These are phyloP conservation scores for Apis florea DNA, from an alignment of 1,140 invertebrate species.

Conservation along the genomic window DNA sequence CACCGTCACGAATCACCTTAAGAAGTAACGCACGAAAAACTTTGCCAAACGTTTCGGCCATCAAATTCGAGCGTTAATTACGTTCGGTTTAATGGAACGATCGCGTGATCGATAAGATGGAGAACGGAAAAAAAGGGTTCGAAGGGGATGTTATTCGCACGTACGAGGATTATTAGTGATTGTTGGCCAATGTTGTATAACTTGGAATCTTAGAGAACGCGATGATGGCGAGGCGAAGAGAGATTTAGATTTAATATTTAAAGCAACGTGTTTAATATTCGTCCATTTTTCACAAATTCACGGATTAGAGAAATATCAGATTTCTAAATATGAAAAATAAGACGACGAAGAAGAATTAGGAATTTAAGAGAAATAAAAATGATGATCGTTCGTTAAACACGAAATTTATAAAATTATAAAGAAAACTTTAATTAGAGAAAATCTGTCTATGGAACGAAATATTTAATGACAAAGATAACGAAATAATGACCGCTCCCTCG, in stretches of 20 bases:
- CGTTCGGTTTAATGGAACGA: conserved; percentile 37
- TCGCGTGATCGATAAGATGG: conserved; percentile 25
- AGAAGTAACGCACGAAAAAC: not conserved
- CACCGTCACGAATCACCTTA: not conserved
- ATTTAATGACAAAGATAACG: not conserved
- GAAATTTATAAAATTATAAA: too few relatives aligned
- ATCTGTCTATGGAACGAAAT: not conserved
- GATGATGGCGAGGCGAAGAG: too few relatives aligned
- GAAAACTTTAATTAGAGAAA: too few relatives aligned
- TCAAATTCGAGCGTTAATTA: conserved; percentile 17
- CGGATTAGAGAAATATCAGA: too few relatives aligned
- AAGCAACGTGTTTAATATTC: too few relatives aligned
- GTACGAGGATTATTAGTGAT: conserved; percentile 2
- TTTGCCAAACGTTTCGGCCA: not conserved
- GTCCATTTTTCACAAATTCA: too few relatives aligned
- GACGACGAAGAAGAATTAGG: too few relatives aligned
- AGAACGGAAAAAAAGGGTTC: not conserved
- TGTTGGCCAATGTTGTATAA: conserved; percentile 2
- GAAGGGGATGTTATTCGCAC: conserved; percentile 5
- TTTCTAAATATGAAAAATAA: too few relatives aligned
- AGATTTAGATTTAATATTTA: too few relatives aligned
- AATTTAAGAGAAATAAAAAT: too few relatives aligned
- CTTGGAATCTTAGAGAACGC: too few relatives aligned
- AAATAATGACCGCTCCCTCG: not conserved
- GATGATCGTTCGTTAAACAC: too few relatives aligned